phyloP scores from a whole-genome alignment of 1,140 invertebrate species.

The Anadara kagoshimensis region DNA sequence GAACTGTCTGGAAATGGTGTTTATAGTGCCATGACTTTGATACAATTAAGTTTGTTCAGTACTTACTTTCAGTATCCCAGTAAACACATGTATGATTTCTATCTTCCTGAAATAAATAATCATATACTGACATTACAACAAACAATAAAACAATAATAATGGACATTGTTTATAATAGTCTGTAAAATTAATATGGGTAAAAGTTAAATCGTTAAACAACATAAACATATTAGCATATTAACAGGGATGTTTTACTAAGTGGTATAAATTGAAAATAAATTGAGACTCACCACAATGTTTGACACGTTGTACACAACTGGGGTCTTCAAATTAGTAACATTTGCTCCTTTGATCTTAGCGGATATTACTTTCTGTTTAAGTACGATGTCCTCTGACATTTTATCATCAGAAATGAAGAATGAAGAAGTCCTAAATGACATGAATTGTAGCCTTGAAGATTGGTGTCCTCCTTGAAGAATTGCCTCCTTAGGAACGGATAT shows the following conservation, averaged over 20 bases:
- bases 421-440: constrained; percentile 55
- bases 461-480: constrained; percentile 12
- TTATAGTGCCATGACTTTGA: no score
- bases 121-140: no score
- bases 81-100: constrained; percentile 73
- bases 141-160: no score
- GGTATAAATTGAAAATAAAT: neutral
- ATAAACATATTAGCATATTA: no score
- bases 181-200: no score
- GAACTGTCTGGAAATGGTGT: no score
- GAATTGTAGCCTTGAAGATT: constrained; percentile 46
- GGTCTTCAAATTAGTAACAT: constrained; percentile 68
- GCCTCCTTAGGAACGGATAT: constrained; percentile 50
- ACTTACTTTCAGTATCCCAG: constrained; percentile 74
- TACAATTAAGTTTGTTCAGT: no score
- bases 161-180: no score
- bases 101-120: constrained; percentile 34
- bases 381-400: constrained; percentile 47
- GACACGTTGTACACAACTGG: constrained; percentile 69
- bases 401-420: constrained; percentile 51
- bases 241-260: no score
- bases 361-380: constrained; percentile 62
- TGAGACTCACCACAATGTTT: constrained; percentile 58
- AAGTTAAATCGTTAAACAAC: no score
- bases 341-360: constrained; percentile 60